These are phyloP conservation scores for Tauraco erythrolophus DNA, from an alignment of 2,113 vertebrate genomes.

Conservation along the genomic window DNA sequence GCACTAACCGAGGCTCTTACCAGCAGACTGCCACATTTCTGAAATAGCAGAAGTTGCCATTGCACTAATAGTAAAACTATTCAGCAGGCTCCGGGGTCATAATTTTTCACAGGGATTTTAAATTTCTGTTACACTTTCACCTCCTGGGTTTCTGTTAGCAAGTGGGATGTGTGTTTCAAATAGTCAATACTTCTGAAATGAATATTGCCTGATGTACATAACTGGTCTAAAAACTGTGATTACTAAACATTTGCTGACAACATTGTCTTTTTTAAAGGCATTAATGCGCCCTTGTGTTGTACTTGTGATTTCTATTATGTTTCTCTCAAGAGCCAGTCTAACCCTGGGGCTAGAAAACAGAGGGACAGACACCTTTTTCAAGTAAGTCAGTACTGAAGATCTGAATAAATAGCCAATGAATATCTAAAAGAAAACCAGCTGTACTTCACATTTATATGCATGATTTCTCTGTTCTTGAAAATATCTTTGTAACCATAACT, in stretches of 20 bases:
- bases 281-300: background rate
- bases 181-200: background rate
- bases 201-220: background rate
- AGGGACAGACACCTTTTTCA: background rate
- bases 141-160: background rate
- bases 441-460: background rate
- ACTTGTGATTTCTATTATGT: background rate
- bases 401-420: background rate
- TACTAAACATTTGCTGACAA: background rate
- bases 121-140: background rate
- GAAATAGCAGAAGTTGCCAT: background rate
- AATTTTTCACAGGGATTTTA: background rate
- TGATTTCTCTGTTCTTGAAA: background rate
- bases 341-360: background rate
- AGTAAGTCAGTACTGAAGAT: background rate
- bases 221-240: background rate
- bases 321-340: background rate
- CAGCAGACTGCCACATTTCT: background rate
- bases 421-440: background rate
- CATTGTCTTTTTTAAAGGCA: background rate
- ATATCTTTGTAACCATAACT: background rate
- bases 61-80: background rate
- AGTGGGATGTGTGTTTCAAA: background rate
- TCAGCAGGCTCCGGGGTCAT: fast-evolving
- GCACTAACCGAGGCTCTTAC: background rate